These are phyloP conservation scores for Eupithecia pulchellata DNA, from an alignment of 2,888 invertebrate species.

Conservation along the genomic window DNA sequence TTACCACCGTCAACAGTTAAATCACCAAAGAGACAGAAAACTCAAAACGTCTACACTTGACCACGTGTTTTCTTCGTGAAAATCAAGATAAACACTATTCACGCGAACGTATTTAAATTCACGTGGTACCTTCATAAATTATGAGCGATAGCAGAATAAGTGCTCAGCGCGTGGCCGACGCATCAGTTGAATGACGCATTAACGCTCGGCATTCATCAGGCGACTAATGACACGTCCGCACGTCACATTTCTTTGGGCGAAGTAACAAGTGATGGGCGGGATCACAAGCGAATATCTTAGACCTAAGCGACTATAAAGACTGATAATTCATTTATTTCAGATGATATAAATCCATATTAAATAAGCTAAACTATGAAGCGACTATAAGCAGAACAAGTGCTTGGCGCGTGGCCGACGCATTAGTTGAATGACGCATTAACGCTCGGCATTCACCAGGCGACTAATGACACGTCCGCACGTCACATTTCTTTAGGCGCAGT, in stretches of 20 bases:
- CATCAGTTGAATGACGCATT: slow-evolving; percentile 81
- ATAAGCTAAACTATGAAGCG: slow-evolving; percentile 57
- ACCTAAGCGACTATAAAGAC: too few species aligned
- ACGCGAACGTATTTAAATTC: slow-evolving; percentile 27
- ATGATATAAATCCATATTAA: too few species aligned
- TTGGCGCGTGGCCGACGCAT: slow-evolving; percentile 69
- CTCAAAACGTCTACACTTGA: neutral
- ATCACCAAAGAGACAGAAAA: neutral
- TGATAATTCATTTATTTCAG: too few species aligned
- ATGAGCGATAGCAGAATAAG: slow-evolving; percentile 67
- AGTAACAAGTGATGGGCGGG: slow-evolving; percentile 42
- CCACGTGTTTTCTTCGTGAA: neutral
- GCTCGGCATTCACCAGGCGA: slow-evolving; percentile 78
- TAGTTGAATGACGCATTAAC: slow-evolving; percentile 81
- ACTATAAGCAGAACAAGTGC: slow-evolving; percentile 69
- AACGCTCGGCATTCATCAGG: slow-evolving; percentile 79
- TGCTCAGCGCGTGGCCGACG: slow-evolving; percentile 65
- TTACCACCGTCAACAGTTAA: too few species aligned
- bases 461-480: slow-evolving; percentile 84
- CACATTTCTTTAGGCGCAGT: slow-evolving; percentile 58
- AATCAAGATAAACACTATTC: slow-evolving; percentile 10
- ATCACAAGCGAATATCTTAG: too few species aligned
- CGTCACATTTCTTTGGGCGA: slow-evolving; percentile 65
- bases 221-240: slow-evolving; percentile 84
- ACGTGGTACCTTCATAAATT: slow-evolving; percentile 57